Conservation (phyloP, 2,113 vertebrate genomes). For the Pelmatolapia mariae region DNA sequence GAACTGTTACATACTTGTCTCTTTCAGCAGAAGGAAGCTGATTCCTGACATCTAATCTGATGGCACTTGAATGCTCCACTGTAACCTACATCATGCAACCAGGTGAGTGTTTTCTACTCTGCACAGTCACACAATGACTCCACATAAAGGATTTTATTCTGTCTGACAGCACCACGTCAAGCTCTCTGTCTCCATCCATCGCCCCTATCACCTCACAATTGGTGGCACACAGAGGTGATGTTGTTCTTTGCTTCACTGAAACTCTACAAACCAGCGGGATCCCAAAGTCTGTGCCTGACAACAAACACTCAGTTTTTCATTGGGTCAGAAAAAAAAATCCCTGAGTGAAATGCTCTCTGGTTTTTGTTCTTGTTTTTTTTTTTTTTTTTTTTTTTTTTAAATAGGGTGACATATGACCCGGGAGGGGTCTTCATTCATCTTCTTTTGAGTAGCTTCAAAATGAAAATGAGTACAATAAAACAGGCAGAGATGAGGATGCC, state of each 20-base stretch:
- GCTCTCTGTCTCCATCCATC: conserved; percentile 11
- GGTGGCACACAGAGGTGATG: conserved; percentile 27
- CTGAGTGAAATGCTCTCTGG: neutral
- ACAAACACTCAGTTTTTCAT: conserved; percentile 15
- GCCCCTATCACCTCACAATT: neutral
- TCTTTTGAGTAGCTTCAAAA: conserved; percentile 4
- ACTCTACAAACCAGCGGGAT: neutral
- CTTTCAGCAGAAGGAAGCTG: conserved; percentile 28
- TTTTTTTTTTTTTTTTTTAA: neutral
- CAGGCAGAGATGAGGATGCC: neutral
- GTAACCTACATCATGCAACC: neutral
- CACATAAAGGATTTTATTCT: conserved; percentile 36
- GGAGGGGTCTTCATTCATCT: conserved; percentile 19
- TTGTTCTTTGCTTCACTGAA: conserved; percentile 32
- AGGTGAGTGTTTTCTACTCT: neutral
- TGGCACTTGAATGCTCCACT: conserved; percentile 16
- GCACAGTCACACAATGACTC: conserved; percentile 15
- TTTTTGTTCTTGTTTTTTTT: neutral
- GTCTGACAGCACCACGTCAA: conserved; percentile 27
- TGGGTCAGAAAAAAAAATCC: neutral
- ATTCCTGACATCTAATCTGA: conserved; percentile 35
- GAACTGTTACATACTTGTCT: neutral
- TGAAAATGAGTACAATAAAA: conserved; percentile 23
- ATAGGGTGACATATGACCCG: conserved; percentile 20
- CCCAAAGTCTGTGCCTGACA: conserved; percentile 8